Conservation (phyloP, 2,888 invertebrate genomes). For the Synanthedon tipuliformis region DNA sequence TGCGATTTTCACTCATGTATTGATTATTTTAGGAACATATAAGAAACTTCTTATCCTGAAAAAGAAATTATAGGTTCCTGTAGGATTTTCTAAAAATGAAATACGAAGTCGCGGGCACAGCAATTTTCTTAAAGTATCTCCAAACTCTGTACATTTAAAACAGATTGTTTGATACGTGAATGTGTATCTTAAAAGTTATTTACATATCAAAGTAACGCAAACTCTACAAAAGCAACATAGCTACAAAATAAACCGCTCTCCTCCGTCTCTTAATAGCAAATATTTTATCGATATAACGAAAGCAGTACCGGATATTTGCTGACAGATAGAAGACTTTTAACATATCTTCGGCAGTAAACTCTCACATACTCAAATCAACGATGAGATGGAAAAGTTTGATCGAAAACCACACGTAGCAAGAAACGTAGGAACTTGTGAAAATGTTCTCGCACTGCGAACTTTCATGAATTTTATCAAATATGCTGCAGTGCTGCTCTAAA, state of each 20-base stretch:
- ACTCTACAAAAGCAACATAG: constrained; percentile 1
- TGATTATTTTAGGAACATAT: too few species aligned
- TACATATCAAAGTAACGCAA: not conserved
- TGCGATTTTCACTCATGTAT: too few species aligned
- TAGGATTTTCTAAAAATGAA: too few species aligned
- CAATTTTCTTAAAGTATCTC: too few species aligned
- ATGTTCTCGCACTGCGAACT: constrained; percentile 33
- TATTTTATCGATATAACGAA: not conserved
- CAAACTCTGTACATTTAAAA: too few species aligned
- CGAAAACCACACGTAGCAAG: constrained; percentile 54
- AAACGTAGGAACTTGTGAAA: constrained; percentile 41
- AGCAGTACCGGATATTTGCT: not conserved
- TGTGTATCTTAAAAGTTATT: too few species aligned
- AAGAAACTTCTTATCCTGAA: too few species aligned
- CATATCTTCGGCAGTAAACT: constrained; percentile 16
- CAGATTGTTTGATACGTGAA: too few species aligned
- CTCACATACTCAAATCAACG: constrained; percentile 13
- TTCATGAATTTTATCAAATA: constrained; percentile 54
- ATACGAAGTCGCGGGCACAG: too few species aligned
- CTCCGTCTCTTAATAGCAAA: not conserved
- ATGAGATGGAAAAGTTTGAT: constrained; percentile 57
- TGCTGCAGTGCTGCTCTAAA: constrained; percentile 32
- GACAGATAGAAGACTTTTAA: constrained; percentile 10
- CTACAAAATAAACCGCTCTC: constrained; percentile 1
- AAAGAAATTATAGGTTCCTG: too few species aligned